These are phyloP conservation scores for Phasianus colchicus DNA, from an alignment of 2,113 vertebrate genomes.

Conservation along the genomic window DNA sequence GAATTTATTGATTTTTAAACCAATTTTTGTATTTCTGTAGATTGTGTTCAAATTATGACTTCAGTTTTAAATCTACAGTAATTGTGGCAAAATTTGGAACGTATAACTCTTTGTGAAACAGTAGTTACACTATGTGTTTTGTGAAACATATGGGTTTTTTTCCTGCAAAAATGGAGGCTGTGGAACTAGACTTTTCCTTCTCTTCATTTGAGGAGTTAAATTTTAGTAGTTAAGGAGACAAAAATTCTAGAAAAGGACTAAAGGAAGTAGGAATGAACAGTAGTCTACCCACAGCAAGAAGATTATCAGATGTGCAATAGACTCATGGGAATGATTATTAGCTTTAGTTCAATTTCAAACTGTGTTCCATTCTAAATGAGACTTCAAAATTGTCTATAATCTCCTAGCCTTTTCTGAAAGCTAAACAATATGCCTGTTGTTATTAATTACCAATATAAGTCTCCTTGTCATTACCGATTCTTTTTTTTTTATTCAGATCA, in stretches of 20 bases:
- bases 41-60: neutral
- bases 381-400: neutral
- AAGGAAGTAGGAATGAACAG: neutral
- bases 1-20: neutral
- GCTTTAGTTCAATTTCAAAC: neutral
- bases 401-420: neutral
- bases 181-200: neutral
- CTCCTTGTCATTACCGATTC: neutral
- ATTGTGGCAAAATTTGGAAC: neutral
- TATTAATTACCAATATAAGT: neutral
- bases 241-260: neutral
- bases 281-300: neutral
- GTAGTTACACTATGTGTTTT: neutral
- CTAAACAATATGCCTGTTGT: neutral
- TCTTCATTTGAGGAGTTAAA: neutral
- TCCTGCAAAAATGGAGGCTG: neutral
- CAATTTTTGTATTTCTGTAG: neutral
- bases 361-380: neutral
- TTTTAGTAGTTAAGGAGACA: neutral
- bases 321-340: neutral
- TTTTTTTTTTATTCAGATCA: neutral
- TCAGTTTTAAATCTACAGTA: neutral
- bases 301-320: neutral
- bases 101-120: neutral
- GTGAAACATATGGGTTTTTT: neutral